Evolutionary conservation across 2,888 invertebrate genomes (phyloP).

Genomic region (Orthosia gothica): DNA sequence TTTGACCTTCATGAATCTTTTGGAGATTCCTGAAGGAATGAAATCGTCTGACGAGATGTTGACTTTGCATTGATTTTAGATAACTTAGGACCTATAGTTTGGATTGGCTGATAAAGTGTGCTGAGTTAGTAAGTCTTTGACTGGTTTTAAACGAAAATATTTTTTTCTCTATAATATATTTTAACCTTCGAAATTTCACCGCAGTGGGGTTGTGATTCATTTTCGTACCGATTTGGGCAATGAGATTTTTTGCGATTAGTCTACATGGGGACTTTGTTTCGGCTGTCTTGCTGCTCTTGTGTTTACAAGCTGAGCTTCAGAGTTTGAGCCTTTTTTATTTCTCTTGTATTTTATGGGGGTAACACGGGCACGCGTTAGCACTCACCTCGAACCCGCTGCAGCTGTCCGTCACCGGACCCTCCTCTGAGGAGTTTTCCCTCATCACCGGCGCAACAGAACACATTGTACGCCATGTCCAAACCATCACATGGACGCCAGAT

Average conservation of each 20-base stretch:
- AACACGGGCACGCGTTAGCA: too few species aligned
- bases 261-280: too few species aligned
- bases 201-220: neutral
- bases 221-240: neutral
- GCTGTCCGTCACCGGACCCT: too few species aligned
- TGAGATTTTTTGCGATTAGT: too few species aligned
- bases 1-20: constrained; percentile 43
- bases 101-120: constrained; percentile 4
- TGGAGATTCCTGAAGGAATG: neutral
- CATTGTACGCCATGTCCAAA: too few species aligned
- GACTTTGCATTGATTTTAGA: constrained; percentile 24
- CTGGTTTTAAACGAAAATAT: neutral
- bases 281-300: neutral
- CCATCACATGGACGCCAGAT: too few species aligned
- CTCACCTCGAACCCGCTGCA: too few species aligned
- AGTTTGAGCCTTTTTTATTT: too few species aligned
- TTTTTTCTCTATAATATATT: too few species aligned
- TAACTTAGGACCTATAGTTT: neutral
- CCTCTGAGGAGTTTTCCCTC: too few species aligned
- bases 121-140: constrained; percentile 2
- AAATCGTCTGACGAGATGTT: constrained; percentile 22
- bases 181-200: neutral
- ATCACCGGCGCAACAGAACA: too few species aligned
- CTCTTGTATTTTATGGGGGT: too few species aligned
- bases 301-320: neutral